A percentile compares a stretch with the other conserved stretches of the same genome.
Conservation (phyloP, 1,140 invertebrate genomes). For the Ylistrum balloti region DNA sequence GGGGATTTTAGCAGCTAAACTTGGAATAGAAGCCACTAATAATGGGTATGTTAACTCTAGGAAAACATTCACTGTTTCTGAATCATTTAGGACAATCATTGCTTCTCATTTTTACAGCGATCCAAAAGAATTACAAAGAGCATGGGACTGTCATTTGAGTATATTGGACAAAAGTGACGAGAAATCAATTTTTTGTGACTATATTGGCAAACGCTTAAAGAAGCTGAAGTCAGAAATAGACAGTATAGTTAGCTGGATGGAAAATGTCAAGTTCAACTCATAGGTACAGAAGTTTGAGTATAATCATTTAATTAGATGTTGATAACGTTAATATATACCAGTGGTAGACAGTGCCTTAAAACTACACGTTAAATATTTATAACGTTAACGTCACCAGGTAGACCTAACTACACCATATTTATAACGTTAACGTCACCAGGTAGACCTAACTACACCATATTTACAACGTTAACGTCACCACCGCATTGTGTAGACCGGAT, state of each 20-base stretch:
- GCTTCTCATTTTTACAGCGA: neutral
- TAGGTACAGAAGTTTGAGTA: too few species aligned
- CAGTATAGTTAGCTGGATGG: neutral
- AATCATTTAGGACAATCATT: neutral
- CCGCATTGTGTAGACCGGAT: too few species aligned
- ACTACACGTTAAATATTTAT: too few species aligned
- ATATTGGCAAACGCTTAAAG: neutral
- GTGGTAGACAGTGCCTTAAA: too few species aligned
- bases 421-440: too few species aligned
- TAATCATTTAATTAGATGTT: too few species aligned
- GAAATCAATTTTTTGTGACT: neutral
- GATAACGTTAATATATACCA: too few species aligned
- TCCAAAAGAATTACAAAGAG: slow-evolving; percentile 1
- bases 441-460: too few species aligned
- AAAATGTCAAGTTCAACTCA: neutral
- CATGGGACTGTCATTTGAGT: slow-evolving; percentile 20
- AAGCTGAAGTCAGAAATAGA: neutral
- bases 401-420: too few species aligned
- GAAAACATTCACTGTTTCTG: neutral
- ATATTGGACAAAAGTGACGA: neutral
- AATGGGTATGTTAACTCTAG: neutral
- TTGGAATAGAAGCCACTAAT: neutral
- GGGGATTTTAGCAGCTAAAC: neutral
- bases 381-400: too few species aligned
- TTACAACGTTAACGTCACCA: too few species aligned